Evolutionary conservation across 2,113 vertebrate genomes (phyloP), one percentile per base, ranked within the genome.

Genomic region (Meleagris gallopavo): DNA sequence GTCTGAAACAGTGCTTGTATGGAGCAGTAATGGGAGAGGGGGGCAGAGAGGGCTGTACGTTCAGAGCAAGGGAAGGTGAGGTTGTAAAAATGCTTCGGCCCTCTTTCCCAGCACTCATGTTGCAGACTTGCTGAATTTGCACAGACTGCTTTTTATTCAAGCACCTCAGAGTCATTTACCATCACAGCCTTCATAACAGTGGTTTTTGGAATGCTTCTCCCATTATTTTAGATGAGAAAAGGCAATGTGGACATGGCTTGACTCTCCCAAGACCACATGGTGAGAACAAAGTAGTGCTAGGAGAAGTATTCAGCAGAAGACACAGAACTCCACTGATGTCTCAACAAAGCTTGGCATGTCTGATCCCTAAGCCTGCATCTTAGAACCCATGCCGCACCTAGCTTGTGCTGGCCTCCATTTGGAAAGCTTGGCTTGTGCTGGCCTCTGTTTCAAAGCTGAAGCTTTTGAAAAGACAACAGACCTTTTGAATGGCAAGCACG

Each of bases 1-100:
- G 48, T 4, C 52, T 61, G 48, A 62, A 84, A 61, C n/a, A 72
- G 62, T 72, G 4, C 5, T 84, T 54, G 11, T 41, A 13, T 14
- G 14, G 11, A 43, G 16, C 0, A 0, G 36, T 22, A 29, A 18
- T 12, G 34, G 38, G 55, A 50, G 24, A 77, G 3, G 0, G 1
- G 4, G 7, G 27, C 14, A 21, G 21, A 12, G 5, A 69, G 7
- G 40, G 13, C 25, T 62, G 75, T 54, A 70, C 38, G 5, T 83
- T 54, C 32, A 75, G 40, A 78, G 34, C 10, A 74, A 32, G 64
- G 69, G 7, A 88, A 75, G 13, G 18, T 50, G 46, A 89, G 57
- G 34, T 21, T 84, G 34, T 55, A 45, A 50, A 93, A 58, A 32
- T 66, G 14, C 16, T 72, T 65, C 17, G 3, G 10, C 19, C 9